Evolutionary conservation across 1,140 invertebrate genomes (phyloP).

Genomic region (Bombus polaris): DNA sequence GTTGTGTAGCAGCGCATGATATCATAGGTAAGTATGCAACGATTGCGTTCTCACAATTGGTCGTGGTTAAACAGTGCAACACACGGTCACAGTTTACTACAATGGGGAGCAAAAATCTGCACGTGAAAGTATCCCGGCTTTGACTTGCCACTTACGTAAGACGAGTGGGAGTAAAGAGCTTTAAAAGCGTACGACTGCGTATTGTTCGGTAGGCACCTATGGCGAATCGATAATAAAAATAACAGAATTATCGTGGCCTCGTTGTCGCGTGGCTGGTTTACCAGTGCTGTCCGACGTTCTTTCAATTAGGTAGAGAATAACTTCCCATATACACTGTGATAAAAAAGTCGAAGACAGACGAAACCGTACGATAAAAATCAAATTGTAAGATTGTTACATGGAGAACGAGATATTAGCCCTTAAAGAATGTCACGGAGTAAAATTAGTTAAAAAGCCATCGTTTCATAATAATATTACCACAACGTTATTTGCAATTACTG

Average conservation of each 20-base stretch:
- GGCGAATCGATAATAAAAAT: constrained; percentile 7
- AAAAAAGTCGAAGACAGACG: background rate
- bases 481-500: too few species aligned
- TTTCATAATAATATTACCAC: background rate
- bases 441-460: background rate
- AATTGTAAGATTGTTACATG: background rate
- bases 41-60: constrained; percentile 42
- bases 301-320: background rate
- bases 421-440: background rate
- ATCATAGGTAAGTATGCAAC: constrained; percentile 28
- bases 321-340: background rate
- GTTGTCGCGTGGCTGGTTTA: background rate
- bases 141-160: constrained; percentile 66
- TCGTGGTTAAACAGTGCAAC: constrained; percentile 69
- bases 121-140: constrained; percentile 75
- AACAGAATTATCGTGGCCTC: background rate
- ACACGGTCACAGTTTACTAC: constrained; percentile 71
- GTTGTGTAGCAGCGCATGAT: background rate
- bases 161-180: constrained; percentile 71
- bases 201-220: background rate
- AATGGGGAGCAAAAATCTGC: constrained; percentile 71
- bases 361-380: background rate
- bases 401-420: background rate
- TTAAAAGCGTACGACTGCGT: constrained; percentile 62
- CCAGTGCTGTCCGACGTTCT: background rate